Conservation (phyloP, 2,797 vertebrate species). For the Triplophysa bombifrons region DNA sequence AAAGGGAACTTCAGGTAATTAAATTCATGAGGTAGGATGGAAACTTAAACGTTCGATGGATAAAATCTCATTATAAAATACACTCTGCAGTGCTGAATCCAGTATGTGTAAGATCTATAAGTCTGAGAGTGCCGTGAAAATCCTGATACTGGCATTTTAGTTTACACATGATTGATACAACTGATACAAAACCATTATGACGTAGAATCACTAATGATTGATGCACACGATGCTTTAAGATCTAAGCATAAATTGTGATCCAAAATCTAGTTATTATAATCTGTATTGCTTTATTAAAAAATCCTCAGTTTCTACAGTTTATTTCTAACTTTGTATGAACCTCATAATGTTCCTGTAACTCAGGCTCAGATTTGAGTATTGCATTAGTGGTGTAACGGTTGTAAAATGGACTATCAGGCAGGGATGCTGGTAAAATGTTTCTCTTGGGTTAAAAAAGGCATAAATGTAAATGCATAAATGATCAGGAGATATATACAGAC, state of each 20-base stretch:
- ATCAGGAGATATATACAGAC: not conserved
- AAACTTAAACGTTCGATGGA: constrained; percentile 2
- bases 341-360: too few relatives aligned
- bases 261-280: not conserved
- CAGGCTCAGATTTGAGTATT: too few relatives aligned
- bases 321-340: not conserved
- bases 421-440: too few relatives aligned
- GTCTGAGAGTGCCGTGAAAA: not conserved
- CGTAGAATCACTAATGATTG: not conserved
- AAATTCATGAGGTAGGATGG: not conserved
- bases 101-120: constrained; percentile 1
- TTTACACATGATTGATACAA: not conserved
- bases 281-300: not conserved
- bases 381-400: too few relatives aligned
- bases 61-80: constrained; percentile 6
- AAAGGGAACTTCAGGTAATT: not conserved
- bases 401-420: too few relatives aligned
- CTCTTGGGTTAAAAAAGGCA: too few relatives aligned
- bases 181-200: not conserved
- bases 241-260: not conserved
- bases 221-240: not conserved
- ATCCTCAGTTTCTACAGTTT: too few relatives aligned
- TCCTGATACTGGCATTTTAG: not conserved
- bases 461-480: too few relatives aligned
- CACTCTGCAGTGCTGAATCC: not conserved